Base-by-base conservation (phyloP, 2,888 invertebrate genomes). In the Mesorhabditis sp. region DNA sequence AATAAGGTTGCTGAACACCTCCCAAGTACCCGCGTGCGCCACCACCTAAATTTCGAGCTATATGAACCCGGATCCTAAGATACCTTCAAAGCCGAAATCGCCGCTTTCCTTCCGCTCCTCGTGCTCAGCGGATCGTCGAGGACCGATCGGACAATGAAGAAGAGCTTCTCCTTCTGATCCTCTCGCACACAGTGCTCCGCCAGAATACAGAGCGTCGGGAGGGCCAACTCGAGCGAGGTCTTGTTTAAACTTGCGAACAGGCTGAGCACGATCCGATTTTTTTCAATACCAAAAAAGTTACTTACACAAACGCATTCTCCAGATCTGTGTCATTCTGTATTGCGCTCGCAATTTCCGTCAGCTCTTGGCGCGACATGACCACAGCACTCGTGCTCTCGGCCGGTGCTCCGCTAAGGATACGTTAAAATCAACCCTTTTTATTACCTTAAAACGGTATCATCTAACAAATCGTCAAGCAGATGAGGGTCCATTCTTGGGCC, bases 61-160 rank as follows among this genome's bases (percentile, higher is more conserved):
- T 50, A n/a, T 10, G 7, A 50, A 50, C 58, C 58, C 58, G 7
- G n/a, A 13, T 50, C n/a, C 58, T 50, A 63, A 10, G 58, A 50
- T 13, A 64, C 71, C 65, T 80, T 76, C 63, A 80, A 73, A 50
- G 74, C 76, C 5, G 80, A 74, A 41, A 78, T 64, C 50, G 70
- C 75, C 28, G 75, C 74, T 69, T 77, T 74, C 5, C 78, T 68
- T 28, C 72, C 73, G 7, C 73, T 70, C 4, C 76, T 69, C 4
- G 73, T 72, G 0, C 73, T 73, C 15, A 68, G 66, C 0, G 71
- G 6, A 65, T 72, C 75, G 74, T 66, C n/a, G 70, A 67, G 15
- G 65, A 45, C 7, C 58, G 10, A 5, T 43, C 69, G 43, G 67
- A 43, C 67, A 70, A 68, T 43, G 67, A 67, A n/a, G 61, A 15